A percentile compares a stretch with the other conserved stretches of the same genome.
phyloP scores from a whole-genome alignment of 2,797 vertebrate species.

The Pelochelys cantorii region DNA sequence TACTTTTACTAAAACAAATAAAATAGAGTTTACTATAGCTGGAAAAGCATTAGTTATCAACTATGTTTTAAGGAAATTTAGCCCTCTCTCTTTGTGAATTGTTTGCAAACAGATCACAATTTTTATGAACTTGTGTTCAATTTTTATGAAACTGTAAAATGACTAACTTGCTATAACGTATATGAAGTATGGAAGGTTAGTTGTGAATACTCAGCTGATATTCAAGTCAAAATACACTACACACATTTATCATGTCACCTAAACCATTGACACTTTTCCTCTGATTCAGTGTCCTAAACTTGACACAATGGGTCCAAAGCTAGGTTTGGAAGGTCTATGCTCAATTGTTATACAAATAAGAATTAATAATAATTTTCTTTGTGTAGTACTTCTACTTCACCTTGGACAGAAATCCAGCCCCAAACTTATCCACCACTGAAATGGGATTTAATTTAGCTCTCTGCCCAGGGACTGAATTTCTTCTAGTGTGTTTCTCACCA shows the following conservation, averaged over 20 bases:
- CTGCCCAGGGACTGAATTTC: conserved; percentile 4
- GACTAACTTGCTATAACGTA: not conserved
- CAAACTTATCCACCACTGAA: not conserved
- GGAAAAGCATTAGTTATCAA: not conserved
- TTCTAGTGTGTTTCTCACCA: not conserved
- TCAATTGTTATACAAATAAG: not conserved
- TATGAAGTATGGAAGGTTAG: not conserved
- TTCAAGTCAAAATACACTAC: not conserved
- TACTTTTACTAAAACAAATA: not conserved
- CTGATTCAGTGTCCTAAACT: not conserved
- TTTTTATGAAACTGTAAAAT: not conserved
- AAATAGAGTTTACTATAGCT: not conserved
- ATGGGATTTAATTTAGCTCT: conserved; percentile 23
- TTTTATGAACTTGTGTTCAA: not conserved
- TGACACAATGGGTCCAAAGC: not conserved
- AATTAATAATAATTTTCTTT: conserved; percentile 22
- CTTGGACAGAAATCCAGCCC: not conserved
- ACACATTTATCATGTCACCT: not conserved
- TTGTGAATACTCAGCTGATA: not conserved
- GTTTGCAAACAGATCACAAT: not conserved
- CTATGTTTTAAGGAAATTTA: not conserved
- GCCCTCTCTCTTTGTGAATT: rapidly evolving
- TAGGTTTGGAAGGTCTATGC: not conserved
- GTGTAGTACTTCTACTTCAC: not conserved
- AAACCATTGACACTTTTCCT: not conserved